Evolutionary conservation across 2,113 vertebrate genomes (phyloP), one percentile per base, ranked within the genome.

Genomic region (Pica pica): DNA sequence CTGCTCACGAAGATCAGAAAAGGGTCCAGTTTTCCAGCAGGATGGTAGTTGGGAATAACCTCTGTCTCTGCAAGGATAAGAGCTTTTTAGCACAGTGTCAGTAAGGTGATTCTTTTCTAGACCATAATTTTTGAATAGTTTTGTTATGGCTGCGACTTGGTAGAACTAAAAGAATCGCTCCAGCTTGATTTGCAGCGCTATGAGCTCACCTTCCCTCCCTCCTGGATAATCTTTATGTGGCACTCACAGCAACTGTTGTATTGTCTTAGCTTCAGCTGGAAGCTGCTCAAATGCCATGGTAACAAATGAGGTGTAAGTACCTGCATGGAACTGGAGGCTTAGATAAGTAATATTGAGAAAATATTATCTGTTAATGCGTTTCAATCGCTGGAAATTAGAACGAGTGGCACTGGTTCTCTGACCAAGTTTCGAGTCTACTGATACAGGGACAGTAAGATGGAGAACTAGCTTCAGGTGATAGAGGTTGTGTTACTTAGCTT

Each of bases 261-360:
- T 86, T 93, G 75, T 82, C 44, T 70, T 22, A 6, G 4, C 24
- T 93, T 86, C 83, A 65, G 90, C 85, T 85, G 82, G 88, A 93
- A 97, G 95, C 94, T 83, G 86, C 94, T 95, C 95, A 87, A 49
- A 47, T 90, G 80, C 86, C 91, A 92, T 95, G 95, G 95, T 94
- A 94, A 97, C 91, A 87, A 89, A 93, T 90, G 89, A 97, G 93
- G 69, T 75, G 24, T 93, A 94, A 95, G 93, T 75, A 95, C 94
- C 93, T 93, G 83, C 41, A 4, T 4, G 24, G 95, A 83, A 18
- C 60, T 60, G 84, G 83, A 77, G 55, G 41, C 35, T 65, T 2
- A 19, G 80, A 84, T 97, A 56, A 93, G 86, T 28, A 75, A 78
- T 78, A 37, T 67, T 84, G 89, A 90, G 79, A 77, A 94, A 94